These are phyloP conservation scores for Calcarius lapponicus DNA, from an alignment of 2,797 vertebrate genomes.

Conservation along the genomic window DNA sequence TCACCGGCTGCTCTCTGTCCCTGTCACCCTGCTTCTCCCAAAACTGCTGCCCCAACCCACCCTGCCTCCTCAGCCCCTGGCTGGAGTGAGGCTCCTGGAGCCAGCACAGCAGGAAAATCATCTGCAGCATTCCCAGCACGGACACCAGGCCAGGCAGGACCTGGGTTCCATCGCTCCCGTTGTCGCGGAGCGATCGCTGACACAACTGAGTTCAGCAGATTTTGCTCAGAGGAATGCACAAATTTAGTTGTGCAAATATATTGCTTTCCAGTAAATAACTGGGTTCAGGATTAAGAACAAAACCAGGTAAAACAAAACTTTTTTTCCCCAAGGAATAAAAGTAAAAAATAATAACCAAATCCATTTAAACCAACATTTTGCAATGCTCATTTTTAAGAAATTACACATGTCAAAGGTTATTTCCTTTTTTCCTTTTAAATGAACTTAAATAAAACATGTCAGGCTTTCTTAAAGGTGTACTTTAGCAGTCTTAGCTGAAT, in stretches of 20 bases:
- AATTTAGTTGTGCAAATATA: not conserved
- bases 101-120: not conserved
- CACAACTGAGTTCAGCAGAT: fast-evolving
- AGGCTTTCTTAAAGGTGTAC: not conserved
- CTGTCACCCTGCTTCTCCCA: not conserved
- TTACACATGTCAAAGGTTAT: not conserved
- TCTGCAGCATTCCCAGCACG: not conserved
- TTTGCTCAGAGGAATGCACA: not conserved
- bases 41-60: not conserved
- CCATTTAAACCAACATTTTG: not conserved
- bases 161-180: fast-evolving
- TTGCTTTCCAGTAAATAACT: not conserved
- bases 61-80: not conserved
- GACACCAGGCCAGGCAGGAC: fast-evolving
- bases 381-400: not conserved
- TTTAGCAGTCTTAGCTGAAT: not conserved
- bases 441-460: not conserved
- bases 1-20: not conserved
- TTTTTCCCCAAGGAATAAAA: not conserved
- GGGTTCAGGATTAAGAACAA: not conserved
- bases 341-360: not conserved
- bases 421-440: not conserved
- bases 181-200: fast-evolving
- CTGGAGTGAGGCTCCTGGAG: not conserved
- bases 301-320: not conserved